Evolutionary conservation across 2,113 vertebrate species (phyloP), one percentile per base, ranked within the genome.

Genomic region (Nothobranchius furzeri): DNA sequence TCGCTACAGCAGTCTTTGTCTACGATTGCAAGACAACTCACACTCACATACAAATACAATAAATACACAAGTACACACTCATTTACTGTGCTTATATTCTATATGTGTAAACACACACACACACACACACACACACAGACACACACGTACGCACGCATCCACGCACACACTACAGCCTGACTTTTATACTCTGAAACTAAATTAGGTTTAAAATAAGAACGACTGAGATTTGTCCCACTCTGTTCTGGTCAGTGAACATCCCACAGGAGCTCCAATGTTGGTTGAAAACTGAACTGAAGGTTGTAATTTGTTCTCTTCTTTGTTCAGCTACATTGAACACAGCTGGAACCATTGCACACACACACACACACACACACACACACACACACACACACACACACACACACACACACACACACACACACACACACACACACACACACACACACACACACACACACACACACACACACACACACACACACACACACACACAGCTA

Each of bases 181-280:
- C 40, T 55, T 49, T 45, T 9, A 24, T 54, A 45, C 15, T 49
- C 60, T 74, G 55, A 70, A 52, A 47, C 43, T 59, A 9, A 36
- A 70, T 43, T 62, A 49, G 36, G 46, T n/a, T 61, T 66, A 47
- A 53, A 64, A 58, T 46, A 40, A 57, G 58, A 79, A 60, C 68
- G 54, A 57, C 35, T 30, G 36, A 42, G 56, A 68, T 2, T 71
- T 49, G 52, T 42, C 30, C 71, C 8, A 17, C 24, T 70, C 30
- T 1, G 11, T 60, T 59, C 7, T 61, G 70, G 66, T 75, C 70
- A 75, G 53, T 71, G 50, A 67, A 77, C 15, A 24, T 70, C 71
- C n/a, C 65, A n/a, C 47, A 48, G 58, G 58, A 70, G 59, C 62
- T 60, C 40, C 56, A 14, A 48, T 11, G 48, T 60, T 53, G 53